Conservation (phyloP, 2,113 vertebrate species). For the Corythornis madagascariensis region DNA sequence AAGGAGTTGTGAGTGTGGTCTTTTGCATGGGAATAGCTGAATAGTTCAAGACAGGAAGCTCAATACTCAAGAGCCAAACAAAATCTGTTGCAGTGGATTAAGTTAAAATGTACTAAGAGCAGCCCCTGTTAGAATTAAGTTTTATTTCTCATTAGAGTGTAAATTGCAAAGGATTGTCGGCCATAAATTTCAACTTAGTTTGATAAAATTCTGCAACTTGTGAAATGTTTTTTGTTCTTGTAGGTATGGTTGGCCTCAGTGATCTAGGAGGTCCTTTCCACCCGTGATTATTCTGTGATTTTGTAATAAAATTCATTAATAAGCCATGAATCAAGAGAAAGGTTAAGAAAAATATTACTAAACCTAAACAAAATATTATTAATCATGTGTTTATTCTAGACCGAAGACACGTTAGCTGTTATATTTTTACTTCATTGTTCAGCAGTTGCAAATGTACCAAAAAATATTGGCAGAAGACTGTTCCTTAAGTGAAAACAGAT, state of each 20-base stretch:
- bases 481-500: slow-evolving; percentile 74
- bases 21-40: background rate
- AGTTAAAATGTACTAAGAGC: slow-evolving; percentile 10
- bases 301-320: slow-evolving; percentile 69
- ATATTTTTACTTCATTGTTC: slow-evolving; percentile 67
- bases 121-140: background rate
- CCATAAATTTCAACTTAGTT: slow-evolving; percentile 16
- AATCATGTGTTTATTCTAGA: slow-evolving; percentile 56
- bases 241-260: too few species aligned
- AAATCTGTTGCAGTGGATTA: slow-evolving; percentile 22
- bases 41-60: background rate
- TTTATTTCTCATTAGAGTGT: slow-evolving; percentile 42
- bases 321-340: slow-evolving; percentile 48
- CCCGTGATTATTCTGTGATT: too few species aligned
- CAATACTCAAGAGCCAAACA: slow-evolving; percentile 27
- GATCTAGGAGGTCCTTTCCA: too few species aligned
- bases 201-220: slow-evolving; percentile 57
- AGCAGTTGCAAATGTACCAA: slow-evolving; percentile 68
- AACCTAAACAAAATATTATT: slow-evolving; percentile 64
- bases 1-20: background rate
- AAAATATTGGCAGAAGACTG: slow-evolving; percentile 56
- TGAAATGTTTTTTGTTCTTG: background rate
- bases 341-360: slow-evolving; percentile 56
- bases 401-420: slow-evolving; percentile 23
- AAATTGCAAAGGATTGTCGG: slow-evolving; percentile 38